Conservation (phyloP, 35 echinoderm and acorn worm genomes). For the Ophiothrix spiculata region DNA sequence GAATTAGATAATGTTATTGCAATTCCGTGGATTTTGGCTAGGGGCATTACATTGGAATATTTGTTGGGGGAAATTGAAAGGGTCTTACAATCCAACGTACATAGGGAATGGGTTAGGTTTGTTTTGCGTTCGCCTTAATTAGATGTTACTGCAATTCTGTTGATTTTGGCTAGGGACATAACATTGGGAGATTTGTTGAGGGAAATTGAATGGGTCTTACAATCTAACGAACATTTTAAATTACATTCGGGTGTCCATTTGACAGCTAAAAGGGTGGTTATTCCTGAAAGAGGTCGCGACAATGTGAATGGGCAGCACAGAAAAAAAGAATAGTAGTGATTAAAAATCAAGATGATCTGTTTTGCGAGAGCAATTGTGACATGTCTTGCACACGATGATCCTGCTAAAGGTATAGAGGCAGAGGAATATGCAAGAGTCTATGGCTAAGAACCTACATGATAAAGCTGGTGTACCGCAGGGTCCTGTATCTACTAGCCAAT, state of each 20-base stretch:
- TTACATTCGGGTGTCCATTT: not conserved
- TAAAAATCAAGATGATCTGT: not conserved
- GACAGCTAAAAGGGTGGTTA: not conserved
- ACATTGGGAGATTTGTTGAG: not conserved
- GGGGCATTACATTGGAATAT: too few relatives aligned
- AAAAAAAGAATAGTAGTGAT: not conserved
- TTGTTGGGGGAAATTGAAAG: too few relatives aligned
- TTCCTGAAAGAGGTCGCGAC: not conserved
- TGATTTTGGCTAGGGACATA: not conserved
- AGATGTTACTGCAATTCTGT: not conserved
- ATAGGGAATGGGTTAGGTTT: too few relatives aligned
- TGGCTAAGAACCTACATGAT: not conserved
- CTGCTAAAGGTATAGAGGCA: not conserved
- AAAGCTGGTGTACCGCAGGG: not conserved
- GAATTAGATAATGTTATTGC: too few relatives aligned
- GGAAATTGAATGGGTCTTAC: not conserved
- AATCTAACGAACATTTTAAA: not conserved
- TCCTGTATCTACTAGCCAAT: not conserved
- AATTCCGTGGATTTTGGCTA: too few relatives aligned
- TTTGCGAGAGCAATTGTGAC: not conserved
- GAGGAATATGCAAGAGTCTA: not conserved
- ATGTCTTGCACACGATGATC: not conserved
- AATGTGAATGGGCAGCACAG: not conserved
- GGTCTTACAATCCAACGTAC: too few relatives aligned
- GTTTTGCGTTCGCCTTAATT: not conserved